phyloP scores from a whole-genome alignment of 2,113 vertebrate genomes.

The Odontophorus gujanensis region DNA sequence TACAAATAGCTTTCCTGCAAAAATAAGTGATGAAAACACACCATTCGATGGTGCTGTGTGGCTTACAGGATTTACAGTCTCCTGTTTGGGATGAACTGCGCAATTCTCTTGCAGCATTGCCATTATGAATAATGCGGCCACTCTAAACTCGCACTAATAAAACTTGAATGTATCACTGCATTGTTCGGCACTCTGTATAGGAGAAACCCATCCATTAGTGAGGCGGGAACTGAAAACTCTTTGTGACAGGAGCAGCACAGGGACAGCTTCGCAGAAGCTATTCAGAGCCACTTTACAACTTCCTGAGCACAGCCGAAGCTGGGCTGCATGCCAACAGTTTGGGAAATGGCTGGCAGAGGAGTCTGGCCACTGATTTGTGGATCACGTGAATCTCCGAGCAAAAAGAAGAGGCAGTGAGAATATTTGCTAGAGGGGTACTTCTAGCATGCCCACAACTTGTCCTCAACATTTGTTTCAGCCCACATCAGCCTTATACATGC shows the following conservation, averaged over 20 bases:
- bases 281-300: slow-evolving; percentile 54
- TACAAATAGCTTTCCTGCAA: slow-evolving; percentile 59
- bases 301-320: slow-evolving; percentile 31
- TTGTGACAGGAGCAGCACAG: slow-evolving; percentile 15
- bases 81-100: background rate
- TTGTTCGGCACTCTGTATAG: background rate
- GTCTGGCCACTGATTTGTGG: background rate
- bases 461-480: background rate
- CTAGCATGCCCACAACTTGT: background rate
- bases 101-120: slow-evolving; percentile 2
- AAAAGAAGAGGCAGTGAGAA: background rate
- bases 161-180: slow-evolving; percentile 36
- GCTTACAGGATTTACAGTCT: slow-evolving; percentile 29
- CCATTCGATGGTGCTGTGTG: accelerated
- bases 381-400: background rate
- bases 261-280: slow-evolving; percentile 44
- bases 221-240: slow-evolving; percentile 47
- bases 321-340: slow-evolving; percentile 20
- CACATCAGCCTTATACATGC: background rate
- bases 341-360: slow-evolving; percentile 23
- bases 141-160: slow-evolving; percentile 42
- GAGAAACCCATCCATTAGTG: slow-evolving; percentile 52
- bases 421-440: background rate
- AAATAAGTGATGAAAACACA: slow-evolving; percentile 54
- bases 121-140: background rate